Conservation (phyloP, 2,888 invertebrate species). For the Dexiosoma caninum region DNA sequence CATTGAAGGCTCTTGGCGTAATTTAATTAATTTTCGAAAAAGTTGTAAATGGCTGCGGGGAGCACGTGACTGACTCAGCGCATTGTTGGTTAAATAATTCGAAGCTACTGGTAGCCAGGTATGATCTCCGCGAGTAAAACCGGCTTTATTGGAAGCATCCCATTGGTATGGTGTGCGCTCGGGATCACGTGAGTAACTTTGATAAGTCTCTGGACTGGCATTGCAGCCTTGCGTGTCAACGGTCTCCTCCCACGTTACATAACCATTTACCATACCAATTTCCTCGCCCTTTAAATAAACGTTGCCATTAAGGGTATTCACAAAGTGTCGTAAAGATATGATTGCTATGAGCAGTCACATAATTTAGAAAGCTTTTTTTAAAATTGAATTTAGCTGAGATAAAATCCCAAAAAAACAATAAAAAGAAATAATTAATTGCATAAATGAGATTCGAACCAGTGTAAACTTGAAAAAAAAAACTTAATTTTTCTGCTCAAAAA, state of each 20-base stretch:
- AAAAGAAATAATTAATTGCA: too few species aligned
- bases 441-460: too few species aligned
- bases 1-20: conserved; percentile 78
- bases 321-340: too few species aligned
- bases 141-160: conserved; percentile 77
- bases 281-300: conserved; percentile 80
- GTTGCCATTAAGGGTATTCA: too few species aligned
- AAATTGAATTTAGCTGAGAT: too few species aligned
- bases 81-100: conserved; percentile 80
- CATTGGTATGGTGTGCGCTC: conserved; percentile 81
- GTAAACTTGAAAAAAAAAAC: too few species aligned
- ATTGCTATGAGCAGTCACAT: too few species aligned
- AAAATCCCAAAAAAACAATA: too few species aligned
- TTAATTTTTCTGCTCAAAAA: too few species aligned
- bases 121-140: conserved; percentile 64
- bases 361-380: too few species aligned
- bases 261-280: conserved; percentile 81
- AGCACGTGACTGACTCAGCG: conserved; percentile 78
- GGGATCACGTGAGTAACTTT: conserved; percentile 78
- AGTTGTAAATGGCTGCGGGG: conserved; percentile 81
- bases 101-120: conserved; percentile 84
- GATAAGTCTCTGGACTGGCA: conserved; percentile 75
- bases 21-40: conserved; percentile 79
- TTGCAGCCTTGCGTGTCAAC: conserved; percentile 79
- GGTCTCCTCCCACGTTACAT: conserved; percentile 77